phyloP scores from a whole-genome alignment of 1,140 invertebrate genomes.

The Stegodyphus mimosarum region DNA sequence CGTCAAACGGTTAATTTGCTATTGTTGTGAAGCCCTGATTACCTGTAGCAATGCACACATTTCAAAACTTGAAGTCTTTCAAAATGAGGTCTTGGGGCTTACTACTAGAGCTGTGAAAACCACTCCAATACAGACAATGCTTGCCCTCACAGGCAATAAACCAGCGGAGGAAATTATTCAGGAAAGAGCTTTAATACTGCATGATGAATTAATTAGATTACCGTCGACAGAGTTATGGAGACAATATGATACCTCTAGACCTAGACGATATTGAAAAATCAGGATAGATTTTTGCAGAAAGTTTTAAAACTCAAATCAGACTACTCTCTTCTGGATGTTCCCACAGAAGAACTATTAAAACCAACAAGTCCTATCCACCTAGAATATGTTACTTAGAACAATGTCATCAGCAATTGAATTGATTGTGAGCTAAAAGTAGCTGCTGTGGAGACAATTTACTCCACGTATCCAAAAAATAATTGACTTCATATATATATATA shows the following conservation, averaged over 20 bases:
- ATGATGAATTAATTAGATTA: not conserved
- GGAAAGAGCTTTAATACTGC: not conserved
- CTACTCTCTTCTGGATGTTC: too few species aligned
- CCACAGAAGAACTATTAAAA: too few species aligned
- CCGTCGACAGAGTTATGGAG: not conserved
- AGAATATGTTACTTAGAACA: not conserved
- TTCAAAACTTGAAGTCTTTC: not conserved
- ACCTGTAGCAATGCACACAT: not conserved
- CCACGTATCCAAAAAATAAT: not conserved
- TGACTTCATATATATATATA: not conserved
- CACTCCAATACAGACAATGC: not conserved
- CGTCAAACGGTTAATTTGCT: not conserved
- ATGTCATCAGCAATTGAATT: not conserved
- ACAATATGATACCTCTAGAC: not conserved
- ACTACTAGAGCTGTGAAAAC: not conserved
- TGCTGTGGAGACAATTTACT: not conserved
- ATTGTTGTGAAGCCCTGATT: not conserved
- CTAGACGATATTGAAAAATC: not conserved
- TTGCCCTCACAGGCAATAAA: not conserved
- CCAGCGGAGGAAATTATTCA: not conserved
- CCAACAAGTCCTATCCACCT: not conserved
- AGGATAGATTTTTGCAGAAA: too few species aligned
- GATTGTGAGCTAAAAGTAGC: not conserved
- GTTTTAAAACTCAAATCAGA: too few species aligned
- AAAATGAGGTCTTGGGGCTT: not conserved